Evolutionary conservation across 2,888 invertebrate genomes (phyloP), one percentile per base, ranked within the genome.

Genomic region (Thumatha senex): DNA sequence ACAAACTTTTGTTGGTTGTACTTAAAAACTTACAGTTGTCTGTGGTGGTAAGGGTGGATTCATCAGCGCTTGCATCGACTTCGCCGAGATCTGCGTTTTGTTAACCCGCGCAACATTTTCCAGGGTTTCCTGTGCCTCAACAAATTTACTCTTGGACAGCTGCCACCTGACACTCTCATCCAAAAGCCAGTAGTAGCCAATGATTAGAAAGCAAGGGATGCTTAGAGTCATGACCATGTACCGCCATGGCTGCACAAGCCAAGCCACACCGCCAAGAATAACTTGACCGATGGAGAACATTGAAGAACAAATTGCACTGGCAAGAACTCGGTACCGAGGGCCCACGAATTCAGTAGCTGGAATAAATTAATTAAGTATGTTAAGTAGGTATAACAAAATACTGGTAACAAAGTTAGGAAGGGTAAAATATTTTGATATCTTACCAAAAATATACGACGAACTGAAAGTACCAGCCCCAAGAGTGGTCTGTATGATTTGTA

Each of bases 101-200:
- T 96, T 96, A 0, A 94, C 82, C 55, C 78, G 88, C 0, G 95
- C 94, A 0, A 95, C 94, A 57, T 89, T 93, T 12, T 90, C 86
- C 38, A 95, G 77, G 7, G 95, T 92, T 7, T 70, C 74, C 58
- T 92, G 93, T 0, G 95, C 96, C 61, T 94, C 92, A 0, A 92
- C 89, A 51, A 90, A 92, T 65, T 93, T 92, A 31, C 93, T 92
- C 61, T 95, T 94, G 1, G 94, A 93, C 7, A 96, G 80, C 14
- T 96, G 89, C 96, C 97, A 97, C 57, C 96, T 92, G 11, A 95
- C 92, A 35, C 95, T 96, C 82, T 96, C 96, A 0, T 79, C 67
- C 10, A 89, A 58, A 2, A 95, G 63, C 94, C 95, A 95, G 63
- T 94, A 93, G 73, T 95, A 95, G 7, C 89, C 72, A 40, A 96